Base-by-base conservation (phyloP, 2,888 invertebrate species). In the Archaeoteleia sp. region DNA sequence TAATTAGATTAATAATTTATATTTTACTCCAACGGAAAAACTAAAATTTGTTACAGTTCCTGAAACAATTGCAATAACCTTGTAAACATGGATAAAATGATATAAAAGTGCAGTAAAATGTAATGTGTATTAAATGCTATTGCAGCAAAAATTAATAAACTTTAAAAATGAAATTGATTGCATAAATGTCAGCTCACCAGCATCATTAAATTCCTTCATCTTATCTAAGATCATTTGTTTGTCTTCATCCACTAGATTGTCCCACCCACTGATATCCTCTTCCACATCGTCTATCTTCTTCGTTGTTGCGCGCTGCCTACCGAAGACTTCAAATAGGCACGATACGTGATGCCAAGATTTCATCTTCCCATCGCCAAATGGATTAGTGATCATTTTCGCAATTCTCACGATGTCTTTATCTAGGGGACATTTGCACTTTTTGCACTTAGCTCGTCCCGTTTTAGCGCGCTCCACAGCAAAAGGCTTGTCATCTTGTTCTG, bases 361-460 rank as follows among this genome's bases (percentile, higher is more conserved):
- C 94, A 96, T 94, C 75, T 91, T 91, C 0, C 89, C 90, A 6
- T 88, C 88, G 8, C 88, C 90, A 79, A 94, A 95, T 0, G 94
- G 94, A 85, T 94, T 96, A 0, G 91, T 86, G 2, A 90, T 89
- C 10, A 94, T 71, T 83, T 95, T 95, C 0, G 93, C 95, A 37
- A 96, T 86, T 57, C 96, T 88, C 35, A 95, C 78, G 61, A 90
- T 88, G 13, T 91, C 93, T 78, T 90, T 89, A 0, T 89, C 89
- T 77, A 95, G 92, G 78, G 92, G 92, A 61, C 89, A 87, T 86
- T 95, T 96, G 84, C 96, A 96, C 77, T 92, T 94, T 84, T 95
- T 95, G 81, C 96, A 96, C 8, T 90, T 90, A 0, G 96, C 93
- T 43, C 93, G 88, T 0, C 93, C 93, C 7, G 91, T 88, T 86